A percentile compares a stretch with the other conserved stretches of the same genome.
These are phyloP conservation scores for Horisme vitalbata DNA, from an alignment of 2,888 invertebrate species.

Conservation along the genomic window DNA sequence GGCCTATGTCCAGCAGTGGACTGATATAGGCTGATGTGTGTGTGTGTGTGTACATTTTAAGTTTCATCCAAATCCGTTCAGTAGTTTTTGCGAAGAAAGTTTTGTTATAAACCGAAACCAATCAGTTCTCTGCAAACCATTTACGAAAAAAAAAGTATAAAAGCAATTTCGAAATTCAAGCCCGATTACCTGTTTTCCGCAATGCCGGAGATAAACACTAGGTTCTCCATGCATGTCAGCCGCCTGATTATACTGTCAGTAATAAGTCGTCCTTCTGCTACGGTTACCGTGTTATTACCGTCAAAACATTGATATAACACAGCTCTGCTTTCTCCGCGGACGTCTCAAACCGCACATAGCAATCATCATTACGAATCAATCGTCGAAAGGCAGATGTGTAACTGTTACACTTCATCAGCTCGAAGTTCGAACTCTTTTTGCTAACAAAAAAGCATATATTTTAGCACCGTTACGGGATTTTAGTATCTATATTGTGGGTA, in stretches of 20 bases:
- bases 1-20: too few relatives aligned
- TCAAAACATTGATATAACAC: slow-evolving; percentile 62
- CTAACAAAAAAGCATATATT: slow-evolving; percentile 28
- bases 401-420: slow-evolving; percentile 75
- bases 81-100: slow-evolving; percentile 7
- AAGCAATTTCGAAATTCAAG: slow-evolving; percentile 24
- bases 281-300: slow-evolving; percentile 65
- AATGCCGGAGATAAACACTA: slow-evolving; percentile 34
- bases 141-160: slow-evolving; percentile 25
- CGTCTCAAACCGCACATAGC: slow-evolving; percentile 65
- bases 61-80: too few relatives aligned
- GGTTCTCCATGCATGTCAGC: slow-evolving; percentile 46
- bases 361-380: slow-evolving; percentile 43
- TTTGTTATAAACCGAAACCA: slow-evolving; percentile 18
- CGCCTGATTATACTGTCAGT: slow-evolving; percentile 59
- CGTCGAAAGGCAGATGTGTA: slow-evolving; percentile 54
- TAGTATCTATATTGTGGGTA: slow-evolving; percentile 20
- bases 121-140: slow-evolving; percentile 17
- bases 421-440: slow-evolving; percentile 44
- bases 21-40: too few relatives aligned
- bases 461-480: slow-evolving; percentile 20
- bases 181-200: slow-evolving; percentile 32
- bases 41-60: too few relatives aligned
- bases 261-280: slow-evolving; percentile 61
- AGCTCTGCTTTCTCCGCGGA: slow-evolving; percentile 57